Evolutionary conservation across 2,113 vertebrate species (phyloP), one percentile per base, ranked within the genome.

Genomic region (Malurus alboscapulatus): DNA sequence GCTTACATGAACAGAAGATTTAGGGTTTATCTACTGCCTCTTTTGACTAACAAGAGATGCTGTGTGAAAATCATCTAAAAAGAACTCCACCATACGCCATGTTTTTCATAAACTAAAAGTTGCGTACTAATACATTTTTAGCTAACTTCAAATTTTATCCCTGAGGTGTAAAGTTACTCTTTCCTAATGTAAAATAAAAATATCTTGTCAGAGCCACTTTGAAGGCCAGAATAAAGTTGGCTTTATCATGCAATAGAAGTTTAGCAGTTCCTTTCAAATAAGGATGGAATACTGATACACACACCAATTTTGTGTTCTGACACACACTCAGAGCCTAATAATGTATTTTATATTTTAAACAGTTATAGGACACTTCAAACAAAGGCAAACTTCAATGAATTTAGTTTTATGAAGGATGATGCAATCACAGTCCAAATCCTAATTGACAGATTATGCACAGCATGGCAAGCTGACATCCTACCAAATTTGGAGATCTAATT

Each of bases 51-150:
- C 13, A 58, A 93, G 69, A 77, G 54, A 74, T n/a, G 62, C 62
- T 94, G 79, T 94, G 76, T 61, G 30, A 88, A 94, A 94, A 79
- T 27, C 45, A 20, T 53, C 59, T 95, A 67, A 87, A 95, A 92
- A 88, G 94, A 89, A 84, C 91, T 91, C 81, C 92, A 85, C 47
- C 53, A 6, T 89, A 97, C 93, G 61, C 73, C 58, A 91, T 2
- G 11, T 71, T 81, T 95, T 96, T 91, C 76, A 87, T 54, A 48
- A 92, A 90, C 50, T 58, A 81, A 51, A 91, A 93, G 66, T 53
- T 54, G 44, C 67, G 32, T 79, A 87, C 40, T 45, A 61, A 90
- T 53, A 77, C 42, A 85, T 84, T 95, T 96, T 96, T 93, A 93
- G 62, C 67, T 84, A 69, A 80, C 71, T 92, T 94, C 61, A 76